Evolutionary conservation across 1,140 invertebrate species (phyloP).

Genomic region (Drosophila elegans): DNA sequence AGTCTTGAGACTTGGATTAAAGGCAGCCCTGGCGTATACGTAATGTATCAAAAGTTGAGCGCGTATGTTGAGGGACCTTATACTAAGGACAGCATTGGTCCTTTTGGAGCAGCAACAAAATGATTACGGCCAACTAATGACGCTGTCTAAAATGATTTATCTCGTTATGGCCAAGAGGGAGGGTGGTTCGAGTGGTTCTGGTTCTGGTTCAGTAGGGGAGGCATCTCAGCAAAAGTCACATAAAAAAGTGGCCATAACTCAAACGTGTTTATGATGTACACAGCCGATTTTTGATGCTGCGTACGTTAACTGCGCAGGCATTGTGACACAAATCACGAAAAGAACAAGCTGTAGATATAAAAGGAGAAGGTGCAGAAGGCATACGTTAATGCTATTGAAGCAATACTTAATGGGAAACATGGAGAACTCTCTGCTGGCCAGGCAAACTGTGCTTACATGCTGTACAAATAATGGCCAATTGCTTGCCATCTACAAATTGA

Average conservation of each 20-base stretch:
- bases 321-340: conserved; percentile 42
- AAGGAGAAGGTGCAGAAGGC: not conserved
- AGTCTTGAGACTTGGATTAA: conserved; percentile 62
- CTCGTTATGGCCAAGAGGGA: conserved; percentile 63
- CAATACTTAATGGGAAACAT: conserved; percentile 45
- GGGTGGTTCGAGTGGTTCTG: not conserved
- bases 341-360: conserved; percentile 7
- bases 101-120: conserved; percentile 49
- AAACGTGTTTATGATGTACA: conserved; percentile 79
- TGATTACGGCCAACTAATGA: conserved; percentile 83
- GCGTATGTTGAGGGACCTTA: conserved; percentile 22
- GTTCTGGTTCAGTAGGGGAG: not conserved
- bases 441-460: conserved; percentile 57
- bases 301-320: conserved; percentile 27
- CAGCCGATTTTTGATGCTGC: conserved; percentile 34
- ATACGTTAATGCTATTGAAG: conserved; percentile 42
- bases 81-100: not conserved
- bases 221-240: conserved; percentile 62
- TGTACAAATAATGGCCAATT: conserved; percentile 52
- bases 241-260: conserved; percentile 72
- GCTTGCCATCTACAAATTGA: conserved; percentile 42
- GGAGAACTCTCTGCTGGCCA: conserved; percentile 2
- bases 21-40: conserved; percentile 61
- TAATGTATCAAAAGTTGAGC: conserved; percentile 68
- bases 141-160: conserved; percentile 84